Base-by-base conservation (phyloP, 2,113 vertebrate species). In the Glareola pratincola region DNA sequence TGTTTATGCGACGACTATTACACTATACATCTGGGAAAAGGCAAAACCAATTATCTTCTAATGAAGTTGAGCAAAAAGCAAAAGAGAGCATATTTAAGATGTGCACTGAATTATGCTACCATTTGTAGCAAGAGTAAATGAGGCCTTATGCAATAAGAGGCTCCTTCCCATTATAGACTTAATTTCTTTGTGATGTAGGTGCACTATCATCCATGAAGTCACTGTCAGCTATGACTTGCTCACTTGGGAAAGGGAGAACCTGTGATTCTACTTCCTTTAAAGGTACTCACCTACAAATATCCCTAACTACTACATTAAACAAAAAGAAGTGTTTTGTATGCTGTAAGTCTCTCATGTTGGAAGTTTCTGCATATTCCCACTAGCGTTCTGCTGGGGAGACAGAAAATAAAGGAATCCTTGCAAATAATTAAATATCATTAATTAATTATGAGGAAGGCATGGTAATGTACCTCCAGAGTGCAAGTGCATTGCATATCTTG, bases 351-450 rank as follows among this genome's bases (percentile, higher is more conserved):
- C 23, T 63, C 43, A 51, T 1, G 2, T 51, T 85, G 45, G 77
- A 93, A 72, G 5, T 85, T 91, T 94, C 59, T 68, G 19, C 26
- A 47, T 94, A 92, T 83, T 94, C 85, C 79, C 51, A 47, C 57
- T 71, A 95, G 77, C 48, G 75, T 72, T 84, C 64, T 90, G 23
- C 50, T 64, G 53, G 30, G 64, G 66, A 94, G 36, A 69, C 24
- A 90, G n/a, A 91, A 91, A 96, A 92, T 76, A 92, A 59, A 94
- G 29, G 74, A 90, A 92, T 83, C n/a, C 18, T 85, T 94, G 73
- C 80, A 96, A 97, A 86, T 97, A 94, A 95, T 96, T 96, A 94
- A 95, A 96, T 78, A 94, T 95, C 17, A 93, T 91, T 79, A 94
- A 87, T 91, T 95, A 92, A 87, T 92, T 87, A 95, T 91, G 84